Evolutionary conservation across 2,888 invertebrate species (phyloP).

Genomic region (Syritta pipiens): DNA sequence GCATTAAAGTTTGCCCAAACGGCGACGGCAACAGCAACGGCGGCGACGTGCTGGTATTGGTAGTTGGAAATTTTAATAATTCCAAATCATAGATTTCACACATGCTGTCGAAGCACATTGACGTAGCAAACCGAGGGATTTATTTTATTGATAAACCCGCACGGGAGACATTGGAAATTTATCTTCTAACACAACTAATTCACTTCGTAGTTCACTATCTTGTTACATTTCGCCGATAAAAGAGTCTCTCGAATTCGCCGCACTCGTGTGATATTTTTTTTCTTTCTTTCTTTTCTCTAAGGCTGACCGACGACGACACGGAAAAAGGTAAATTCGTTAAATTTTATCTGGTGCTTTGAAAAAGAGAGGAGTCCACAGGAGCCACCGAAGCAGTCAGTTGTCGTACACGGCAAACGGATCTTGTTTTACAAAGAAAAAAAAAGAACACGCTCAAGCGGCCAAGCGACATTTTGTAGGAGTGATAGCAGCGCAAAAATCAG

Average conservation of each 20-base stretch:
- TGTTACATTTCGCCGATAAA: constrained; percentile 44
- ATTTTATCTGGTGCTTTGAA: background rate
- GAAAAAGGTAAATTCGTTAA: background rate
- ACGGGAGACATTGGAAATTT: constrained; percentile 17
- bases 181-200: background rate
- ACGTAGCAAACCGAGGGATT: constrained; percentile 27
- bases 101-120: constrained; percentile 22
- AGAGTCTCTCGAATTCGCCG: background rate
- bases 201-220: constrained; percentile 42
- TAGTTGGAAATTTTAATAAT: constrained; percentile 35
- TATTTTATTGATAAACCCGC: constrained; percentile 24
- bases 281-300: background rate
- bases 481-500: constrained; percentile 42
- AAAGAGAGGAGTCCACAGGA: background rate
- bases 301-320: background rate
- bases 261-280: too few species aligned
- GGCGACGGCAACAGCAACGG: background rate
- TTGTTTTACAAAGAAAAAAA: background rate
- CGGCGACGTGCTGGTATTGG: constrained; percentile 19
- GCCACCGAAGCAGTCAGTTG: background rate
- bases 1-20: background rate
- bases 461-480: constrained; percentile 1
- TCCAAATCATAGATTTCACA: constrained; percentile 50
- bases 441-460: background rate
- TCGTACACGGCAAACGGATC: background rate